Percentiles rank a stretch among this genome's conserved stretches.
Conservation (phyloP, 2,888 invertebrate species). For the Cistogaster globosa region DNA sequence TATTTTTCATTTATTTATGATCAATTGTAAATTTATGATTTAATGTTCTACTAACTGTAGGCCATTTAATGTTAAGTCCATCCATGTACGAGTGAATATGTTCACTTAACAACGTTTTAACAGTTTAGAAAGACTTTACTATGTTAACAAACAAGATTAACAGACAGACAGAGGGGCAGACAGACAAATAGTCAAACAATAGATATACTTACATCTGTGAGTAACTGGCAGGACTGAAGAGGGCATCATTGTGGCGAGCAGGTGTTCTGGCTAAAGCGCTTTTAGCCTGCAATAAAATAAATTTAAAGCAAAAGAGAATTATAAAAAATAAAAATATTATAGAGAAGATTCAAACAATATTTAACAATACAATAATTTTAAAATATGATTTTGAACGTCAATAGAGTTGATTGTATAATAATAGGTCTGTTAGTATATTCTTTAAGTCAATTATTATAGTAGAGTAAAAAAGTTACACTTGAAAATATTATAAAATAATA, state of each 20-base stretch:
- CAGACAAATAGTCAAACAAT: slow-evolving; percentile 29
- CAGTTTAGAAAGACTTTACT: neutral
- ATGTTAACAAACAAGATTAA: slow-evolving; percentile 36
- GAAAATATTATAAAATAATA: too few species aligned
- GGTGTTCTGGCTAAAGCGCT: slow-evolving; percentile 77
- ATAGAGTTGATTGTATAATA: slow-evolving; percentile 38
- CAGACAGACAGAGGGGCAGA: slow-evolving; percentile 35
- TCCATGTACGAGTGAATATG: neutral
- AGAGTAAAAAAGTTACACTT: too few species aligned
- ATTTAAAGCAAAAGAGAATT: slow-evolving; percentile 65
- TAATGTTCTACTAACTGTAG: slow-evolving; percentile 60
- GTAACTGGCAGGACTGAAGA: slow-evolving; percentile 81
- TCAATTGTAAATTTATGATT: slow-evolving; percentile 71
- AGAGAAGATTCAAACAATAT: slow-evolving; percentile 25
- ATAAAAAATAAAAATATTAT: slow-evolving; percentile 42
- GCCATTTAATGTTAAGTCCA: slow-evolving; percentile 41
- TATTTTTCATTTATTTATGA: slow-evolving; percentile 60
- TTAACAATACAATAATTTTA: slow-evolving; percentile 55
- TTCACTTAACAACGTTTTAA: neutral
- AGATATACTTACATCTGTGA: slow-evolving; percentile 80
- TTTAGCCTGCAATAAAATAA: slow-evolving; percentile 76
- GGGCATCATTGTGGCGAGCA: slow-evolving; percentile 77
- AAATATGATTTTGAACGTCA: slow-evolving; percentile 46
- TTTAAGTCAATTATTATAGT: too few species aligned
- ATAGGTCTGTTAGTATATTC: neutral